Evolutionary conservation across 1,140 invertebrate species (phyloP), one percentile per base, ranked within the genome.

Genomic region (Camponotus pennsylvanicus): DNA sequence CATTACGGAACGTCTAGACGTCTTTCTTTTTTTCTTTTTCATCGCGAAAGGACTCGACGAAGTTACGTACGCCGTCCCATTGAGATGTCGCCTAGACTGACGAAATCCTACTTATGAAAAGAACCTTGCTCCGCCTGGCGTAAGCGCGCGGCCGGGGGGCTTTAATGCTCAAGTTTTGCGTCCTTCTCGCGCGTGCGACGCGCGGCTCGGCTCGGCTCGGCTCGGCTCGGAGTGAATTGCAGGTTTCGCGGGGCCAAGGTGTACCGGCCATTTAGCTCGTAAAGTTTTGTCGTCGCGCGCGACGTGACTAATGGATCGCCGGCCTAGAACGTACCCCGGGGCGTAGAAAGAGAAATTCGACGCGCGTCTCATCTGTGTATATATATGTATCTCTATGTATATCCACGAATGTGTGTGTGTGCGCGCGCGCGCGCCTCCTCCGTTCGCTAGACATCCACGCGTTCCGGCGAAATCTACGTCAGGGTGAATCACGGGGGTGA

Each of bases 241-340:
- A 89, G 83, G 88, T 86, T 89, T 89, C 78, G 88, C 88, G 89
- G 89, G 88, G 89, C 89, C 89, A 90, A 90, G 89, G 89, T 90
- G 89, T 90, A 90, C 89, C 73, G 83, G 89, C 71, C 90, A 85
- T 90, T 90, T 90, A 90, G 63, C 89, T 90, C 86, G 82, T 71
- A 87, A 87, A 90, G 86, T 90, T 90, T 90, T 90, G 89, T 90
- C 87, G 88, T 85, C 83, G 89, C 66, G 45, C 73, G 49, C 76
- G 69, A 83, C 83, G 83, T 90, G 89, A 90, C 89, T 90, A 90
- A 90, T 90, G 86, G 89, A 90, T 90, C 64, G 86, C 59, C 88
- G 40, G 61, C 64, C 57, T 55, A 76, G 78, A 88, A 87, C 79
- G 78, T 70, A 63, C 67, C 61, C 57, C 63, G 88, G 63, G 79